Conservation (phyloP, 2,113 vertebrate genomes). For the Epinephelus moara region DNA sequence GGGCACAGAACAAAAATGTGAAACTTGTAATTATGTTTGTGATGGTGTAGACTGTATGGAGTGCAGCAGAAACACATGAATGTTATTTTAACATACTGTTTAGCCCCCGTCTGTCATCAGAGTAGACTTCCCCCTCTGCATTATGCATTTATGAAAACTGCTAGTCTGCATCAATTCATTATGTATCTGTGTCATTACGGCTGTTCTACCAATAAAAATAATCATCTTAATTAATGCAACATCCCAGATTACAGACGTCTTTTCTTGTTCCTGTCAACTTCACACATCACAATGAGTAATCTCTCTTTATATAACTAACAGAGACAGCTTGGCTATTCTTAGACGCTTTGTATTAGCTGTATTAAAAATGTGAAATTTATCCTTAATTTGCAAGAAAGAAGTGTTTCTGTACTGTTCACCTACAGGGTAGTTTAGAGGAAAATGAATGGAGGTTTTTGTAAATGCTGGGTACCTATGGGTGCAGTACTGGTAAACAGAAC, state of each 20-base stretch:
- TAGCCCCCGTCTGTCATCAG: background rate
- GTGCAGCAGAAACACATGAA: slow-evolving; percentile 5
- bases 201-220: slow-evolving; percentile 46
- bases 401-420: too few relatives aligned
- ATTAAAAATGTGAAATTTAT: background rate
- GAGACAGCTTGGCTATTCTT: background rate
- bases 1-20: background rate
- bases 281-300: background rate
- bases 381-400: background rate
- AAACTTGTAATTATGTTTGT: slow-evolving; percentile 4
- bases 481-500: too few relatives aligned
- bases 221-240: slow-evolving; percentile 8
- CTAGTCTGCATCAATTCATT: background rate
- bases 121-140: background rate
- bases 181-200: slow-evolving; percentile 30
- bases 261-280: slow-evolving; percentile 1
- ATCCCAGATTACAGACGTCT: background rate
- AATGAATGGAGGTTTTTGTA: too few relatives aligned
- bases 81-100: slow-evolving; percentile 13
- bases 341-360: background rate
- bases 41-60: background rate
- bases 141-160: slow-evolving; percentile 10
- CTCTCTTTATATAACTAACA: background rate
- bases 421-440: too few relatives aligned
- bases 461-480: too few relatives aligned